phyloP scores from a whole-genome alignment of 2,888 invertebrate species.

The Ormia ochracea region DNA sequence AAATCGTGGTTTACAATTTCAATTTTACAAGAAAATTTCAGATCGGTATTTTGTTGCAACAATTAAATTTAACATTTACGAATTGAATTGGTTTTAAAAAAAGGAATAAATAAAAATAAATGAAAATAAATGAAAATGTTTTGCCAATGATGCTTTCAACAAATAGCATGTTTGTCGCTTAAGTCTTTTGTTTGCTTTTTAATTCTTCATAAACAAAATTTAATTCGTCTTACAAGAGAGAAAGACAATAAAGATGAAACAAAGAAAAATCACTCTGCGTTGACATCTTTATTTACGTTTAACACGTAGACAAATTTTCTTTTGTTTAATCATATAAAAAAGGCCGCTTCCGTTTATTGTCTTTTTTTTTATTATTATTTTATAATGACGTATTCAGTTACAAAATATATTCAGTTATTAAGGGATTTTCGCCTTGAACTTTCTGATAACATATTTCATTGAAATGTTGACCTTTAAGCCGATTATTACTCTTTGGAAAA shows the following conservation, averaged over 20 bases:
- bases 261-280: slow-evolving; percentile 13
- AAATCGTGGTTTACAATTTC: slow-evolving; percentile 58
- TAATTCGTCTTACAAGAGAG: not conserved
- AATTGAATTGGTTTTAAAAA: slow-evolving; percentile 28
- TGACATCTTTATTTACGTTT: slow-evolving; percentile 60
- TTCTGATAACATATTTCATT: not conserved
- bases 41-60: slow-evolving; percentile 43
- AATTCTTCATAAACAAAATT: slow-evolving; percentile 17
- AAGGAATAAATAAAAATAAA: too few relatives aligned
- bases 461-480: slow-evolving; percentile 40
- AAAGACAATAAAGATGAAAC: not conserved
- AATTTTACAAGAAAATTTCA: slow-evolving; percentile 57
- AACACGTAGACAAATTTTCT: slow-evolving; percentile 55
- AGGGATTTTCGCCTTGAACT: slow-evolving; percentile 35
- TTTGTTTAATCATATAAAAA: slow-evolving; percentile 34
- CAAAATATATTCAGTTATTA: not conserved
- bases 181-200: slow-evolving; percentile 53
- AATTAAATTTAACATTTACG: slow-evolving; percentile 60
- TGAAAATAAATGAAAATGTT: not conserved
- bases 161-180: slow-evolving; percentile 41
- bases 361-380: not conserved
- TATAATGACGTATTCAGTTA: not conserved
- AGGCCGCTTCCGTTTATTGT: slow-evolving; percentile 53
- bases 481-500: slow-evolving; percentile 17
- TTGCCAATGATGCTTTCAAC: slow-evolving; percentile 12